Percentiles rank a stretch among this genome's conserved stretches.
Conservation (phyloP, 2,888 invertebrate genomes). For the Tenthredo livida region DNA sequence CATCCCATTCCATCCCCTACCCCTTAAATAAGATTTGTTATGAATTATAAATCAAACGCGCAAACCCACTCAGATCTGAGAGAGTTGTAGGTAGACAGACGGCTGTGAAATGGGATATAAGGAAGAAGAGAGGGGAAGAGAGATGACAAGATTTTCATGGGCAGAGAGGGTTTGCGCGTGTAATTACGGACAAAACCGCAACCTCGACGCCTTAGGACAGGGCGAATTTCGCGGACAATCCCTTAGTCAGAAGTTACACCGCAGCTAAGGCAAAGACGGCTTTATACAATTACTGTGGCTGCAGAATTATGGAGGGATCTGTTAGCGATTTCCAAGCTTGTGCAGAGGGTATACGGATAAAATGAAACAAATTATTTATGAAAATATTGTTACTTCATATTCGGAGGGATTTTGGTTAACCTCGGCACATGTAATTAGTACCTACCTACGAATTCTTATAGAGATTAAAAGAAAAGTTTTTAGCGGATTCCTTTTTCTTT, state of each 20-base stretch:
- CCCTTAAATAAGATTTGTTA: slow-evolving; percentile 33
- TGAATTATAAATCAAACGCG: slow-evolving; percentile 39
- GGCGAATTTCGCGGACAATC: slow-evolving; percentile 40
- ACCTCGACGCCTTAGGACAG: slow-evolving; percentile 32
- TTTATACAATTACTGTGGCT: slow-evolving; percentile 36
- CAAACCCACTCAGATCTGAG: slow-evolving; percentile 15
- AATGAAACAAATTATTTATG: neutral
- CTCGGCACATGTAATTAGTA: neutral
- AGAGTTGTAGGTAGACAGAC: slow-evolving; percentile 26
- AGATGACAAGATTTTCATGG: slow-evolving; percentile 14
- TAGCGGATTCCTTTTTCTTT: neutral
- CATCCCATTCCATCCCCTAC: neutral
- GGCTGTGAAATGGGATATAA: neutral
- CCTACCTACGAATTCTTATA: neutral
- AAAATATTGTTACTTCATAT: neutral
- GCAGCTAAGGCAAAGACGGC: slow-evolving; percentile 38
- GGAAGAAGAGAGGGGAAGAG: neutral
- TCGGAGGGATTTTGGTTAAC: neutral
- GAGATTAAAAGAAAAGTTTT: neutral
- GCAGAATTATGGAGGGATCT: slow-evolving; percentile 14
- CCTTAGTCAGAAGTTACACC: slow-evolving; percentile 39
- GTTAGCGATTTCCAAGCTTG: slow-evolving; percentile 8
- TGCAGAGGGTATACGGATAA: neutral
- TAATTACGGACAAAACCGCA: slow-evolving; percentile 53
- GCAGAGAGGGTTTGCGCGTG: slow-evolving; percentile 47